Conservation (phyloP, 2,888 invertebrate genomes). For the Mythimna ferrago region DNA sequence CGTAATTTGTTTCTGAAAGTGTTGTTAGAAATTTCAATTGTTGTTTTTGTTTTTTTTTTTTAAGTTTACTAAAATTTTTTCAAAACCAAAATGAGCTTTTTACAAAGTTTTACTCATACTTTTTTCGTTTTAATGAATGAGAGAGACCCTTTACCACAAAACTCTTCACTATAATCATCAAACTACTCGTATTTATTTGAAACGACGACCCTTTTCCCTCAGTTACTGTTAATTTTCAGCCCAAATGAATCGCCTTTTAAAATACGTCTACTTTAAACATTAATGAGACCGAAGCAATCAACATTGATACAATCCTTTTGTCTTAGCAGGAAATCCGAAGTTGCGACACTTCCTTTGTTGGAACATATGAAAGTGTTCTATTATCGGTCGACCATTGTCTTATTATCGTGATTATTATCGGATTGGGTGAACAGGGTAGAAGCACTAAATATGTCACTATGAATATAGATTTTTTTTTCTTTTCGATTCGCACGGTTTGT, state of each 20-base stretch:
- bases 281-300: constrained; percentile 15
- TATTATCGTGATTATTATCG: constrained; percentile 27
- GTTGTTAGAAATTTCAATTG: not conserved
- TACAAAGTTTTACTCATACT: not conserved
- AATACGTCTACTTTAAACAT: not conserved
- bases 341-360: constrained; percentile 23
- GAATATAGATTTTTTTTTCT: not conserved
- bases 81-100: constrained; percentile 1
- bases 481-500: not conserved
- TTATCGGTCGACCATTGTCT: constrained; percentile 32
- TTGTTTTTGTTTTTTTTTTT: not conserved
- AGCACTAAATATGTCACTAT: no score
- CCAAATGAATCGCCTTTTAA: constrained; percentile 3
- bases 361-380: constrained; percentile 19
- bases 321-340: constrained; percentile 41
- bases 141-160: not conserved
- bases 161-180: not conserved
- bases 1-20: not conserved
- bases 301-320: constrained; percentile 36
- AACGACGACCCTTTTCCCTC: not conserved
- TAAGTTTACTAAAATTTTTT: not conserved
- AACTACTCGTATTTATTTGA: not conserved
- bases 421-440: constrained; percentile 15
- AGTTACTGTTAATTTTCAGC: not conserved
- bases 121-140: not conserved